Percentiles rank a stretch among this genome's conserved stretches.
These are phyloP conservation scores for Matsumyia berberina DNA, from an alignment of 2,888 invertebrate species.

Conservation along the genomic window DNA sequence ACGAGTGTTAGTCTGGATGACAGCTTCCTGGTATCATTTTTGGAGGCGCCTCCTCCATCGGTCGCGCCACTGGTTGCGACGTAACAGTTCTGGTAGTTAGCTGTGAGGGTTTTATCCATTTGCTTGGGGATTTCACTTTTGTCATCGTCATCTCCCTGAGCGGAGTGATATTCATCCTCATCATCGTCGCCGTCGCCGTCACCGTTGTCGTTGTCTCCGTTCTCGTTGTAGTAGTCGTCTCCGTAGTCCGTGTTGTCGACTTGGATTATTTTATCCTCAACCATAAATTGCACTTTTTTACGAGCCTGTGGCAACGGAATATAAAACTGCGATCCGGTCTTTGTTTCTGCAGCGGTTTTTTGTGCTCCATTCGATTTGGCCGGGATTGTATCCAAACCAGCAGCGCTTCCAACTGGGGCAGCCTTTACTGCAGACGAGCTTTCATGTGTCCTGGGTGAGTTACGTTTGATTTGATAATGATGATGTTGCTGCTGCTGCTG, in stretches of 20 bases:
- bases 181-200: slow-evolving; percentile 54
- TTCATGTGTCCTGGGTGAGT: slow-evolving; percentile 67
- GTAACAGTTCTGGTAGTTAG: slow-evolving; percentile 60
- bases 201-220: slow-evolving; percentile 63
- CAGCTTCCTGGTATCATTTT: slow-evolving; percentile 54
- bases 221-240: slow-evolving; percentile 56
- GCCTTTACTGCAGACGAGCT: slow-evolving; percentile 29
- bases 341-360: slow-evolving; percentile 65
- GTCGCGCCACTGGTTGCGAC: slow-evolving; percentile 23
- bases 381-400: slow-evolving; percentile 48
- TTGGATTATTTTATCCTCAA: slow-evolving; percentile 86
- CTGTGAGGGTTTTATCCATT: slow-evolving; percentile 61
- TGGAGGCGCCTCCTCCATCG: slow-evolving; percentile 16
- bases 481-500: slow-evolving; percentile 54
- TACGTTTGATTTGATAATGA: slow-evolving; percentile 72
- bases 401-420: slow-evolving; percentile 45
- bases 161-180: slow-evolving; percentile 42
- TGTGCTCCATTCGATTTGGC: slow-evolving; percentile 66
- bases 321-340: slow-evolving; percentile 87
- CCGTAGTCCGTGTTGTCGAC: slow-evolving; percentile 76
- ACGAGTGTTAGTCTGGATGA: slow-evolving; percentile 53
- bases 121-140: slow-evolving; percentile 67
- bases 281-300: slow-evolving; percentile 90
- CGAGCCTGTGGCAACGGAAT: slow-evolving; percentile 86
- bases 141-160: slow-evolving; percentile 52